phyloP scores from a whole-genome alignment of 2,797 vertebrate genomes.

The Phyllotis vaccarum region DNA sequence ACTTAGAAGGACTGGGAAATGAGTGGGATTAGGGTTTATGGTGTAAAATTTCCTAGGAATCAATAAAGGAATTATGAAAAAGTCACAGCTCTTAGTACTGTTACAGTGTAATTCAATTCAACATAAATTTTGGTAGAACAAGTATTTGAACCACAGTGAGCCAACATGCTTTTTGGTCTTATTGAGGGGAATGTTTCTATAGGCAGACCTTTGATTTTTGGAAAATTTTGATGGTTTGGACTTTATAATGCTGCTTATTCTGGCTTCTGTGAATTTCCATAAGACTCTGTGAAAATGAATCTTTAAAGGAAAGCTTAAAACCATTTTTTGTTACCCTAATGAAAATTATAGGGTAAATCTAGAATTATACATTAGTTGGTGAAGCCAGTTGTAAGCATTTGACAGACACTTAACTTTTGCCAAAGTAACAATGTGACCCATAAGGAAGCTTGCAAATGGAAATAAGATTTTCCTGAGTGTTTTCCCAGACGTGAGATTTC shows the following conservation, averaged over 20 bases:
- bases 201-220: constrained; percentile 53
- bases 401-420: constrained; percentile 64
- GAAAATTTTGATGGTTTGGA: background rate
- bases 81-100: background rate
- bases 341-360: constrained; percentile 66
- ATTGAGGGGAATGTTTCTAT: constrained; percentile 10
- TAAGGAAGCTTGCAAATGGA: constrained; percentile 79
- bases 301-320: background rate
- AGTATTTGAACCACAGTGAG: background rate
- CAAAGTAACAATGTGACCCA: constrained; percentile 74
- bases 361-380: constrained; percentile 54
- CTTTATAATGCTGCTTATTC: constrained; percentile 25
- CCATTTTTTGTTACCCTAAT: constrained; percentile 16
- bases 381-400: constrained; percentile 42
- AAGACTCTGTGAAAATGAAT: constrained; percentile 30
- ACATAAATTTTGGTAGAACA: background rate
- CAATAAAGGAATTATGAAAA: background rate
- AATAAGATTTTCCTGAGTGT: constrained; percentile 73
- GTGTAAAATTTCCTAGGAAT: background rate
- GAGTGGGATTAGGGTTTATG: background rate
- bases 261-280: constrained; percentile 53
- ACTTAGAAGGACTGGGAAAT: background rate
- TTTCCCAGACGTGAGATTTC: constrained; percentile 79
- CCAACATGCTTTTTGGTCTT: background rate
- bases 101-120: background rate